Conservation (phyloP, 2,797 vertebrate species). For the Tapera naevia region DNA sequence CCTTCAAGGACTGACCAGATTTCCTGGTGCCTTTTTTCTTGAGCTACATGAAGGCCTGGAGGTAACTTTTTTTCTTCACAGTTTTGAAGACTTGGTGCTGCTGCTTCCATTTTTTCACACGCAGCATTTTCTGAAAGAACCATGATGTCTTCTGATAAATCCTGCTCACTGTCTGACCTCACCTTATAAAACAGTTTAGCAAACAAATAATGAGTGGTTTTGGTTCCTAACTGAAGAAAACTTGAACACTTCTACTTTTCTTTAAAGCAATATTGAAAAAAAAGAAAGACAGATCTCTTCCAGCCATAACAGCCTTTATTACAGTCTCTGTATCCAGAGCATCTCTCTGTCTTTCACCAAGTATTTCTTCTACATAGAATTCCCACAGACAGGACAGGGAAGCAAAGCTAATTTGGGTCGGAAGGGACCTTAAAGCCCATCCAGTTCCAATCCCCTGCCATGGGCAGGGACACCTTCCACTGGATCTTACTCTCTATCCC, state of each 20-base stretch:
- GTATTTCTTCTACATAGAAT: background rate
- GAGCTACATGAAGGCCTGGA: constrained; percentile 62
- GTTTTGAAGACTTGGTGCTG: constrained; percentile 20
- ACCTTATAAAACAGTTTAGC: constrained; percentile 66
- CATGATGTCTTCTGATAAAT: constrained; percentile 58
- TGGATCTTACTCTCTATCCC: background rate
- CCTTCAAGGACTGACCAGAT: constrained; percentile 90
- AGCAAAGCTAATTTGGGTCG: background rate
- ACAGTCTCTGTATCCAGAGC: background rate
- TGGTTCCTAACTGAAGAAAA: background rate
- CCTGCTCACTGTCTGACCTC: constrained; percentile 61
- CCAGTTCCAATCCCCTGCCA: too few relatives aligned
- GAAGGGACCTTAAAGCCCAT: too few relatives aligned
- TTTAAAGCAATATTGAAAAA: background rate
- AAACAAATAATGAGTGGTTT: constrained; percentile 44
- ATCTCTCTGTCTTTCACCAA: background rate
- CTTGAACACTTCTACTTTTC: background rate
- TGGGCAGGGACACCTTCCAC: too few relatives aligned
- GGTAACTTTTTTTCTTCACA: constrained; percentile 68
- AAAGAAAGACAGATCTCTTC: background rate
- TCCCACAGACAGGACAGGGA: background rate
- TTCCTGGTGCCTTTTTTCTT: constrained; percentile 77
- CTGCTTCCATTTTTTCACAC: constrained; percentile 70
- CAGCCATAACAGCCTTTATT: background rate
- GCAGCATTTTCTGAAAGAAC: constrained; percentile 63